These are phyloP conservation scores for Narcine bancroftii DNA, from an alignment of 2,113 vertebrate genomes.

Conservation along the genomic window DNA sequence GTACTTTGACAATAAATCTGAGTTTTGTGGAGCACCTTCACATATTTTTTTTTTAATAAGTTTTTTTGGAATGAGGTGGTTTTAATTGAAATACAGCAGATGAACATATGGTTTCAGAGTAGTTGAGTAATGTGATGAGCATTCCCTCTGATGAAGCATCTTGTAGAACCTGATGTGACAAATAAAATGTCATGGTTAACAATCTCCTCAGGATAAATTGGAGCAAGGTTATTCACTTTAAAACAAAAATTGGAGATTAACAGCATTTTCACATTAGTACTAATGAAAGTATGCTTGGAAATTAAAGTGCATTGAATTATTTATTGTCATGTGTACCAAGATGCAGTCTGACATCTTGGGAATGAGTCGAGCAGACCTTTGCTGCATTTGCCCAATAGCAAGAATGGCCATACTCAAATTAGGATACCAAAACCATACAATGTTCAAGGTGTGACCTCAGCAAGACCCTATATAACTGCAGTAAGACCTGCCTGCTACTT, in stretches of 20 bases:
- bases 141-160: background rate
- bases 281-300: background rate
- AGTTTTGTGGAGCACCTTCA: too few species aligned
- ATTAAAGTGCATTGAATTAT: too few species aligned
- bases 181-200: background rate
- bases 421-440: too few species aligned
- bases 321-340: too few species aligned
- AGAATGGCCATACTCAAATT: too few species aligned
- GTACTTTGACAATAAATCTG: too few species aligned
- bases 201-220: background rate
- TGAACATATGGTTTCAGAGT: background rate
- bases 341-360: background rate
- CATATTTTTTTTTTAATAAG: too few species aligned
- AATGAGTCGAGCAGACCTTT: too few species aligned
- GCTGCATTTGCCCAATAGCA: too few species aligned
- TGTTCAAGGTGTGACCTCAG: too few species aligned
- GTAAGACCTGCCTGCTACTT: background rate
- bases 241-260: background rate
- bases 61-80: background rate
- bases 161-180: background rate
- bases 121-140: background rate
- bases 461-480: too few species aligned
- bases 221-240: background rate
- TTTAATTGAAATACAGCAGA: background rate
- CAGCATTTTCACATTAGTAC: background rate